phyloP scores from a whole-genome alignment of 2,797 vertebrate species.

The Lophius americanus region DNA sequence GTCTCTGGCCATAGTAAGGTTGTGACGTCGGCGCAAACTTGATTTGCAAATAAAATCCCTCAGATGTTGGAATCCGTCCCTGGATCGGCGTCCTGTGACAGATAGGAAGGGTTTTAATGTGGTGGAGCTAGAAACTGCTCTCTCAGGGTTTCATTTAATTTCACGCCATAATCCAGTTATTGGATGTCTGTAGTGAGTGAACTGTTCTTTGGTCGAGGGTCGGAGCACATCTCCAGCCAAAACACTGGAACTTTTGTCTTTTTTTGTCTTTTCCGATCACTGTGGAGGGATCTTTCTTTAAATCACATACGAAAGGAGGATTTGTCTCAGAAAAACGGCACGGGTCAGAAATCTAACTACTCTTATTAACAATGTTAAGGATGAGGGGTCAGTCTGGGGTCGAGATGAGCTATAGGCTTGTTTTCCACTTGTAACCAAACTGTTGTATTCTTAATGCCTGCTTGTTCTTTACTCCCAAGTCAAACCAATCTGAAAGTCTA shows the following conservation, averaged over 20 bases:
- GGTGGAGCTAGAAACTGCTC: no score
- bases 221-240: neutral
- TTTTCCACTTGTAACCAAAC: neutral
- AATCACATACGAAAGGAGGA: conserved; percentile 3
- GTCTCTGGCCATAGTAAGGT: no score
- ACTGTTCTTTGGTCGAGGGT: neutral
- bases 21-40: no score
- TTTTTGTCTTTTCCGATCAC: neutral
- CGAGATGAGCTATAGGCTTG: neutral
- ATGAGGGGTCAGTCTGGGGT: neutral
- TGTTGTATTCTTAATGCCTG: conserved; percentile 3
- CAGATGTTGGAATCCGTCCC: no score
- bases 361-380: neutral
- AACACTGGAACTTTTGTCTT: neutral
- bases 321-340: conserved; percentile 19
- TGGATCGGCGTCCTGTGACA: no score
- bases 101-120: no score
- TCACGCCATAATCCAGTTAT: neutral
- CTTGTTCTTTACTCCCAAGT: no score
- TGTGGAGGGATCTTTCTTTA: neutral
- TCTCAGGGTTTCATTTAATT: no score
- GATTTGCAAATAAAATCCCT: no score
- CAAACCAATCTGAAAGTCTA: no score
- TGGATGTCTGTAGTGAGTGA: neutral
- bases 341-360: neutral